Base-by-base conservation (phyloP, 2,113 vertebrate species). In the Pongo pygmaeus region DNA sequence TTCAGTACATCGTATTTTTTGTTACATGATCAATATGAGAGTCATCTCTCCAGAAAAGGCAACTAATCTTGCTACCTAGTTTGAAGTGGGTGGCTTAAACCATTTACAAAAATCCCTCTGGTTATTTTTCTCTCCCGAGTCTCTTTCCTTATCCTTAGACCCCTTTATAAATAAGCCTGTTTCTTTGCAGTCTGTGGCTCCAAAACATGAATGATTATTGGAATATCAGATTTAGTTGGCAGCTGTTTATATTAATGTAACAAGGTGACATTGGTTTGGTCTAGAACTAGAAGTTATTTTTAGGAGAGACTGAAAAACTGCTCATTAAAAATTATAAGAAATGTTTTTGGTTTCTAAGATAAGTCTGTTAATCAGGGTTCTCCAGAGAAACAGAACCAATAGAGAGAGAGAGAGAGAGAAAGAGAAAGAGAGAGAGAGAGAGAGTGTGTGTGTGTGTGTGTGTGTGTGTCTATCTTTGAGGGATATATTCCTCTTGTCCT, bases 11-110 rank as follows among this genome's bases (percentile, higher is more conserved):
- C 3, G 67, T 27, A 67, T 83, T 97, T 78, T 64, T 96, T 86
- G 6, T 72, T 95, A 30, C 46, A n/a, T 38, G 93, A 95, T 87
- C 90, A 94, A 52, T 57, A 95, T 23, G 25, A 98, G 50, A 93
- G 20, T 93, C 91, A 97, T 50, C 23, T 91, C 23, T 77, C 50
- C 57, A 84, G 91, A 94, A 40, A 94, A 93, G 5, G 35, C 25
- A 93, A 59, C 40, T 95, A 67, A 96, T 92, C 72, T 97, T 74
- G n/a, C 69, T 59, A 25, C 55, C 10, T 57, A 16, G 17, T 87
- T 91, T 92, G 43, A 96, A 93, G 52, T 38, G 14, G 67, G 1
- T 50, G 59, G 89, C 52, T 84, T 81, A 78, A 83, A 75, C 38
- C 50, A 88, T 64, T 94, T 38, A 43, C 38, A 70, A 91, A 83